phyloP scores from a whole-genome alignment of 2,113 vertebrate genomes.

The Pleuronectes platessa region DNA sequence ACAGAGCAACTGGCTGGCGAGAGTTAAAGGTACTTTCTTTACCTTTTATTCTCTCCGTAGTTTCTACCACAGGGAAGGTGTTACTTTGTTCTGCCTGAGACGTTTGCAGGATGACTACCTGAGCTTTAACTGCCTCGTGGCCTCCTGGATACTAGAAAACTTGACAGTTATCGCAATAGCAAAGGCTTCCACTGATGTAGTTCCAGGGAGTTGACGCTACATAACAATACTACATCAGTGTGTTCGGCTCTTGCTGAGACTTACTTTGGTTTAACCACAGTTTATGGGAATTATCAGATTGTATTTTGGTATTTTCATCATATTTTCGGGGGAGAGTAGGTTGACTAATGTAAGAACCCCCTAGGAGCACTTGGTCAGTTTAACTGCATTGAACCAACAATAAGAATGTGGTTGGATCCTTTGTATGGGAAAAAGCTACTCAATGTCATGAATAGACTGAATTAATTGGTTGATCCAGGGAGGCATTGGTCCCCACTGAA shows the following conservation, averaged over 20 bases:
- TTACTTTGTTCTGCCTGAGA: neutral
- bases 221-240: neutral
- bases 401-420: neutral
- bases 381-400: neutral
- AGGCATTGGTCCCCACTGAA: too few relatives aligned
- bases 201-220: constrained; percentile 32
- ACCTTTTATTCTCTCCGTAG: constrained; percentile 17
- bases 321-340: neutral
- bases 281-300: neutral
- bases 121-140: neutral
- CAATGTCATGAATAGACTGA: too few relatives aligned
- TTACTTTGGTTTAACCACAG: constrained; percentile 19
- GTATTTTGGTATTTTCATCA: neutral
- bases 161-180: neutral
- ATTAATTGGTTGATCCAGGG: neutral
- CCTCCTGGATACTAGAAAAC: constrained; percentile 11
- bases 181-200: neutral
- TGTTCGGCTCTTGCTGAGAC: neutral
- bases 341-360: neutral
- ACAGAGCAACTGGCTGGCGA: constrained; percentile 36
- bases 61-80: constrained; percentile 19
- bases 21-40: constrained; percentile 19
- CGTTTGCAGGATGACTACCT: constrained; percentile 17
- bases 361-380: neutral
- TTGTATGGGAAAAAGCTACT: neutral